These are phyloP conservation scores for Odontesthes bonariensis DNA, from an alignment of 2,113 vertebrate species.

Conservation along the genomic window DNA sequence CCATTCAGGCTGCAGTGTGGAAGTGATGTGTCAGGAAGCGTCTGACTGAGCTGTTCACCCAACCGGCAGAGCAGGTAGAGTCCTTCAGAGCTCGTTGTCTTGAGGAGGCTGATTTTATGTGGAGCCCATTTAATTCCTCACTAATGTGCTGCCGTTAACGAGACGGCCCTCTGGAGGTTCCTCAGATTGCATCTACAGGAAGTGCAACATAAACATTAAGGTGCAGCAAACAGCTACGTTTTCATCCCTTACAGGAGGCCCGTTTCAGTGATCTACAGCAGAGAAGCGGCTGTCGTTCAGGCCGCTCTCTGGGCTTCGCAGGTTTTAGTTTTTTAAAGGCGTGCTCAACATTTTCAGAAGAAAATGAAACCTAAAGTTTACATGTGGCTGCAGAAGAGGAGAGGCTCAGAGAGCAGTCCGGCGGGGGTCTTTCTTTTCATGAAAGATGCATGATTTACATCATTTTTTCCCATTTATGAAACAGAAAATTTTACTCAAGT, in stretches of 20 bases:
- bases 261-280: background rate
- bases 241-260: background rate
- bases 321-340: slow-evolving; percentile 40
- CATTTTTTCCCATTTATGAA: slow-evolving; percentile 34
- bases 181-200: slow-evolving; percentile 20
- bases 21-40: slow-evolving; percentile 47
- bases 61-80: slow-evolving; percentile 54
- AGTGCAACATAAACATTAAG: slow-evolving; percentile 20
- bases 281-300: slow-evolving; percentile 6
- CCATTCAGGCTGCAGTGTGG: slow-evolving; percentile 33
- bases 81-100: slow-evolving; percentile 40
- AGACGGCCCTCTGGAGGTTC: slow-evolving; percentile 41
- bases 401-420: slow-evolving; percentile 46
- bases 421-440: slow-evolving; percentile 50
- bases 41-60: slow-evolving; percentile 53
- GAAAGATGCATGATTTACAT: slow-evolving; percentile 40
- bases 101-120: slow-evolving; percentile 14
- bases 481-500: slow-evolving; percentile 15
- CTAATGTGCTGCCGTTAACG: slow-evolving; percentile 36
- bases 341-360: slow-evolving; percentile 50
- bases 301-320: background rate
- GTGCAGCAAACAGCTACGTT: background rate
- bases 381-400: slow-evolving; percentile 58
- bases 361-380: slow-evolving; percentile 57
- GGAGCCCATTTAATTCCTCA: slow-evolving; percentile 45